phyloP scores from a whole-genome alignment of 2,888 invertebrate species.

The Drosophila seclusa region DNA sequence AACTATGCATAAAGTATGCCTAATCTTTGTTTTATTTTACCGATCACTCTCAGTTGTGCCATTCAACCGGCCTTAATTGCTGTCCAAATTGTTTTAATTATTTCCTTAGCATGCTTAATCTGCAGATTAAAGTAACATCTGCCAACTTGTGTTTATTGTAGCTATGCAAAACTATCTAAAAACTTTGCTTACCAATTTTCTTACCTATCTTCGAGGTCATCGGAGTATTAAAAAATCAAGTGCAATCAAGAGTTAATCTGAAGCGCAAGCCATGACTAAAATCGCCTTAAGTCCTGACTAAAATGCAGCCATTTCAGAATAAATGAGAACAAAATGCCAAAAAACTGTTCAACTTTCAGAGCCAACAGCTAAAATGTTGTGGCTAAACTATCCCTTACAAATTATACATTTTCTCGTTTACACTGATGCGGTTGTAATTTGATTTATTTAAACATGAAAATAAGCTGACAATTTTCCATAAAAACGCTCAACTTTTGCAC shows the following conservation, averaged over 20 bases:
- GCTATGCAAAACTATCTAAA: not conserved
- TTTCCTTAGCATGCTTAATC: slow-evolving; percentile 1
- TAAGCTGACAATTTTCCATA: slow-evolving; percentile 1
- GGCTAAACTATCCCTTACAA: slow-evolving; percentile 1
- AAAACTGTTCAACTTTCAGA: slow-evolving; percentile 3
- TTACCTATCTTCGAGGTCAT: not conserved
- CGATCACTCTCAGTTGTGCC: slow-evolving; percentile 53
- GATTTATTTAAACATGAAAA: slow-evolving; percentile 26
- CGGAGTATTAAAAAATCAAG: not conserved
- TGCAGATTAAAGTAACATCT: not conserved
- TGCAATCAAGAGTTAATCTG: not conserved
- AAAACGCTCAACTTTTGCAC: slow-evolving; percentile 12
- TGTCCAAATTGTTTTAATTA: slow-evolving; percentile 48
- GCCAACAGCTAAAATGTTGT: not conserved
- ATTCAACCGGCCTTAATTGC: slow-evolving; percentile 35
- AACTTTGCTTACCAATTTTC: not conserved
- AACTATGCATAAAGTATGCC: slow-evolving; percentile 70
- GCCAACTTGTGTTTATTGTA: not conserved
- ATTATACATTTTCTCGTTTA: not conserved
- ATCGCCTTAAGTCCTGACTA: not conserved
- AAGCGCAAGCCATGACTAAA: not conserved
- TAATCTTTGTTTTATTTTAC: slow-evolving; percentile 56
- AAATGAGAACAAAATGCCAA: not conserved
- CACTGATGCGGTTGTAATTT: slow-evolving; percentile 12
- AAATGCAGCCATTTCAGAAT: not conserved